Evolutionary conservation across 2,888 invertebrate species (phyloP), one percentile per base, ranked within the genome.

Genomic region (Morpho deidamia): DNA sequence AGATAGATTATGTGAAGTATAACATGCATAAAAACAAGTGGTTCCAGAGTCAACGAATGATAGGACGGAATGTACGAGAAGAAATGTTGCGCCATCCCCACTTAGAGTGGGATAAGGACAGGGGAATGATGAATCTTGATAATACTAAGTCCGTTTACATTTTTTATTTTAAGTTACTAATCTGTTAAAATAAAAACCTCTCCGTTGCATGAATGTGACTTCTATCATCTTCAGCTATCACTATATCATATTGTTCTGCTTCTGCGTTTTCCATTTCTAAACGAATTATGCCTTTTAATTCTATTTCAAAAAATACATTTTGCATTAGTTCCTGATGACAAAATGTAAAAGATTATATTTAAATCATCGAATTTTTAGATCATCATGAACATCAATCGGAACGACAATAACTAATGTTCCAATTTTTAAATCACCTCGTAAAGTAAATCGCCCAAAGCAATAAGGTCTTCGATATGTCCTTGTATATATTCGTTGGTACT

Each of bases 391-490:
- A 37, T 37, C 1, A 35, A 8, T 37, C 2, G 8, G 7, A 37
- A 3, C 3, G 8, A 10, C 35, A 37, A 4, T 10, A 7, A 7
- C 2, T 4, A 37, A 10, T 10, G 35, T 37, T 10, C 8, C 1
- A 37, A 37, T 12, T 34, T n/a, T 10, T 7, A 42, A 59, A 55
- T 58, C 61, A 84, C 88, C 72, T 81, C 77, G 49, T 68, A 71
- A 11, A 87, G 57, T 1, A 68, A 8, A 11, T 80, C 72, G 50
- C 72, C 80, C 11, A 88, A 57, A 0, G 56, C 65, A 47, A 67
- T 52, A 11, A 86, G 70, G 59, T 88, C 74, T 63, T 88, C 87
- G 58, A 78, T 72, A 60, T 89, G 89, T 0, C 70, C 67, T 8
- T 76, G 60, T 37, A 88, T 70, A 56, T 83, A 89, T 52, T 74